Conservation (phyloP, 2,888 invertebrate genomes). For the Aquatica leii region DNA sequence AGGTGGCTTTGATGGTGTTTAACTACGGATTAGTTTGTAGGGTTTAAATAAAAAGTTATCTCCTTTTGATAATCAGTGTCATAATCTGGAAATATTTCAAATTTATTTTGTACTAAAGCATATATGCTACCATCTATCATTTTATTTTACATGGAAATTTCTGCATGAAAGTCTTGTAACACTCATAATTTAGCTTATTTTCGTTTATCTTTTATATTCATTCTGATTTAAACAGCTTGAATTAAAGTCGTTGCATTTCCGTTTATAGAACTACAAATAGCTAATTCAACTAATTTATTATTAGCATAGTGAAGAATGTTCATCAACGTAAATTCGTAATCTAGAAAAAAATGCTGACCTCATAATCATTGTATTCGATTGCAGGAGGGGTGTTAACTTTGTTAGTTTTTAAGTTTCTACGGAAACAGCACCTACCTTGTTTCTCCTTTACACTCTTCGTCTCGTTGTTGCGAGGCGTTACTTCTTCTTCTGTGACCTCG, state of each 20-base stretch:
- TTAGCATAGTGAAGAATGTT: background rate
- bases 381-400: constrained; percentile 7
- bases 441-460: constrained; percentile 33
- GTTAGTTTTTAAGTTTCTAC: constrained; percentile 32
- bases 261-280: background rate
- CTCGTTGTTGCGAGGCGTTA: constrained; percentile 33
- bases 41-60: too few relatives aligned
- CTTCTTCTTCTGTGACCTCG: constrained; percentile 42
- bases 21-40: too few relatives aligned
- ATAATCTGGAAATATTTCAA: too few relatives aligned
- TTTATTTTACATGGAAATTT: too few relatives aligned
- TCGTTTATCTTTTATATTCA: too few relatives aligned
- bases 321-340: background rate
- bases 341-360: background rate
- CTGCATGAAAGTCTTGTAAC: too few relatives aligned
- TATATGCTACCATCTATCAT: too few relatives aligned
- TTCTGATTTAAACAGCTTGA: background rate
- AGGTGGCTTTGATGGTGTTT: too few relatives aligned
- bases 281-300: too few relatives aligned
- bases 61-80: too few relatives aligned
- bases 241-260: background rate
- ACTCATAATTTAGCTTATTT: too few relatives aligned
- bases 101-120: too few relatives aligned
- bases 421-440: constrained; percentile 30
- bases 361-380: constrained; percentile 13